phyloP scores from a whole-genome alignment of 1,140 invertebrate species.

The Drosophila mayri region DNA sequence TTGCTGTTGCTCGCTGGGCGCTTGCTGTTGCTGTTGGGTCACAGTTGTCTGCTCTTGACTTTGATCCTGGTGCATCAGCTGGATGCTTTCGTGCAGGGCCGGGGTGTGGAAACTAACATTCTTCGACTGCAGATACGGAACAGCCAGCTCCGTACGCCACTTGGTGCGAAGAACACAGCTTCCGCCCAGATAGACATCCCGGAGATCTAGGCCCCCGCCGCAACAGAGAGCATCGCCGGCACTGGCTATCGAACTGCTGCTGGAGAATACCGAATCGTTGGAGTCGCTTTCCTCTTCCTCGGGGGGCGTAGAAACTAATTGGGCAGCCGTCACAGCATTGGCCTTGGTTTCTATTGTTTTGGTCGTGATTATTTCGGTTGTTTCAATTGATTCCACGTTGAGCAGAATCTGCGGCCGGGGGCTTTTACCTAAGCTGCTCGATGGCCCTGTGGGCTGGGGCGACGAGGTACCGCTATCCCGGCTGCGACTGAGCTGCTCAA shows the following conservation, averaged over 20 bases:
- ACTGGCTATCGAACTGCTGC: conserved; percentile 78
- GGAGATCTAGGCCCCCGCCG: conserved; percentile 59
- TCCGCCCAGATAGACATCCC: conserved; percentile 90
- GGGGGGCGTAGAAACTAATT: conserved; percentile 8
- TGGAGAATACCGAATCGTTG: conserved; percentile 84
- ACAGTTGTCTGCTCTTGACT: not conserved
- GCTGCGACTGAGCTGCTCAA: conserved; percentile 69
- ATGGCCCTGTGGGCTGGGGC: conserved; percentile 65
- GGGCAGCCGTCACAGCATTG: conserved; percentile 20
- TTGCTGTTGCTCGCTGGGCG: conserved; percentile 54
- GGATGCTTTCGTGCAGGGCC: conserved; percentile 76
- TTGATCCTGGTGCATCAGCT: conserved; percentile 12
- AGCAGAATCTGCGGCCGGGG: conserved; percentile 70
- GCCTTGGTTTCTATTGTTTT: conserved; percentile 75
- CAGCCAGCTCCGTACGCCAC: conserved; percentile 96
- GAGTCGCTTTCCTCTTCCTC: conserved; percentile 83
- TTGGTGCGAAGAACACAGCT: conserved; percentile 98
- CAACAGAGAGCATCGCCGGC: conserved; percentile 66
- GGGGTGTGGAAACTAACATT: conserved; percentile 91
- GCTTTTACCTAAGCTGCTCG: conserved; percentile 58
- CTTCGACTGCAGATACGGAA: conserved; percentile 94
- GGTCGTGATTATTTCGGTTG: conserved; percentile 81
- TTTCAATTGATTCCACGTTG: conserved; percentile 81
- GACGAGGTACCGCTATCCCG: conserved; percentile 84
- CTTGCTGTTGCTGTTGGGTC: not conserved